Percentiles rank a stretch among this genome's conserved stretches.
Conservation (phyloP, 2,797 vertebrate genomes). For the Diceros bicornis region DNA sequence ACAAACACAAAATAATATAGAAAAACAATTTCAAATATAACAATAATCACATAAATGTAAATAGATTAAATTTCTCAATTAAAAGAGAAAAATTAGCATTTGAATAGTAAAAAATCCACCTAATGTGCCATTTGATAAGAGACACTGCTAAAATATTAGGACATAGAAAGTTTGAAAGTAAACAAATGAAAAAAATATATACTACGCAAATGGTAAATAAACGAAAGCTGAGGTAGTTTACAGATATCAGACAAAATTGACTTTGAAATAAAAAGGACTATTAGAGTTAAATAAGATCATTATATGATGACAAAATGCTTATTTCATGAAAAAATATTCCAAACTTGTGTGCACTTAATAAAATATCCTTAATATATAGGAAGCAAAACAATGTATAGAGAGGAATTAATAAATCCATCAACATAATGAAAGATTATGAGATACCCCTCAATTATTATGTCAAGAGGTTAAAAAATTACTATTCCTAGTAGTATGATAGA, state of each 20-base stretch:
- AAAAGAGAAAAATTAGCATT: not conserved
- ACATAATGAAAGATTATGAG: not conserved
- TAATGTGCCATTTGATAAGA: not conserved
- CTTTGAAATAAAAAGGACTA: constrained; percentile 4
- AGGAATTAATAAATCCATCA: not conserved
- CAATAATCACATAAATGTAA: not conserved
- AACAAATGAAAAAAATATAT: not conserved
- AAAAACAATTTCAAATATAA: constrained; percentile 29
- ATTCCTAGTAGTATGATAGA: not conserved
- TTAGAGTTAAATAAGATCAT: not conserved
- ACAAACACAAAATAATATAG: not conserved
- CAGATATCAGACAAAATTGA: not conserved
- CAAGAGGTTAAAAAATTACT: not conserved
- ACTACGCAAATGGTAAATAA: not conserved
- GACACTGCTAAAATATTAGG: not conserved
- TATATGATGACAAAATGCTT: not conserved
- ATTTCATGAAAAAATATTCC: not conserved
- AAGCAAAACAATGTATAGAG: not conserved
- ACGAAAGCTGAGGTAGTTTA: not conserved
- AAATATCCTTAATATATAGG: not conserved
- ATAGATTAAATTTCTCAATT: not conserved
- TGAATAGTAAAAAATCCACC: not conserved
- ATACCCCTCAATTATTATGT: not conserved
- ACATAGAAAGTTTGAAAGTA: not conserved
- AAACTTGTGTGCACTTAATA: not conserved